Evolutionary conservation across 1,140 invertebrate species (phyloP).

Genomic region (Pseudomyrmex dendroicus): DNA sequence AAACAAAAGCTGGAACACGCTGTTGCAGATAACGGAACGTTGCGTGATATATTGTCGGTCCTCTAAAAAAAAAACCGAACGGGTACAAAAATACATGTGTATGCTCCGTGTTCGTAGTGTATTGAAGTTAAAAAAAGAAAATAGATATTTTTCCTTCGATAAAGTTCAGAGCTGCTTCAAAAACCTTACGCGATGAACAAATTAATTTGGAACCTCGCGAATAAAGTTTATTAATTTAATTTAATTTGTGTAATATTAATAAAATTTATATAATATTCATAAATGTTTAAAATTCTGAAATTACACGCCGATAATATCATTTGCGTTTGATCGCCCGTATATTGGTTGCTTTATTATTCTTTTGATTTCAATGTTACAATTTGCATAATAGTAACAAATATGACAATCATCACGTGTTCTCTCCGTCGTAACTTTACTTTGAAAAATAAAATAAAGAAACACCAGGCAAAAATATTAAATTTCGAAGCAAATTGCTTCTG

Average conservation of each 20-base stretch:
- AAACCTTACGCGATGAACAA: not conserved
- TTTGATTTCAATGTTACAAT: not conserved
- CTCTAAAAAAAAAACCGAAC: not conserved
- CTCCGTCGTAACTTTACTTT: not conserved
- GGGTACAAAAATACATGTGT: constrained; percentile 16
- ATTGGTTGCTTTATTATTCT: not conserved
- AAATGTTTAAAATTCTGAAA: too few species aligned
- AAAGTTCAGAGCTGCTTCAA: not conserved
- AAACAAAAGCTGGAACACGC: constrained; percentile 10
- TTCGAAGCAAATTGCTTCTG: not conserved
- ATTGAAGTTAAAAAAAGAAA: not conserved
- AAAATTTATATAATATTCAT: too few species aligned
- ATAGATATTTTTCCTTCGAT: not conserved
- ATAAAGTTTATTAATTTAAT: too few species aligned
- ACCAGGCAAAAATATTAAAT: not conserved
- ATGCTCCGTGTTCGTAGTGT: not conserved
- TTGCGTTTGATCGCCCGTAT: too few species aligned
- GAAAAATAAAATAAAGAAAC: not conserved
- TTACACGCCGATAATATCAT: too few species aligned
- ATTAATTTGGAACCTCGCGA: too few species aligned
- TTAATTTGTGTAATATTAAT: too few species aligned
- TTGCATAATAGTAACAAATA: too few species aligned
- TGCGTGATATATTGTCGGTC: constrained; percentile 14
- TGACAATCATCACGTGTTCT: too few species aligned
- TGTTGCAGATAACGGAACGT: constrained; percentile 15